Conservation (phyloP, 2,888 invertebrate genomes). For the Pseudococcus longispinus region DNA sequence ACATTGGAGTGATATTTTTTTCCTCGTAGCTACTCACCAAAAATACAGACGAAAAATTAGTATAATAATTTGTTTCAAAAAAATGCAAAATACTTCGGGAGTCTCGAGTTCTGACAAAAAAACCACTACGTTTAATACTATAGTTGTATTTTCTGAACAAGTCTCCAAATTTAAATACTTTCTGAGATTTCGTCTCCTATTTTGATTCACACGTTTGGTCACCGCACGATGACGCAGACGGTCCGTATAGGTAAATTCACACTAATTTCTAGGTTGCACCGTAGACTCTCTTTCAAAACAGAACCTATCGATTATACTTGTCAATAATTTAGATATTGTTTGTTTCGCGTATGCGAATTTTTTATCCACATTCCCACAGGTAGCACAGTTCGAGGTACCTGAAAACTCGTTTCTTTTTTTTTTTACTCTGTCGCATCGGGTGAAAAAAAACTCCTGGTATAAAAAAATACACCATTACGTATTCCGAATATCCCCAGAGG, state of each 20-base stretch:
- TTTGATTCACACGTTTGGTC: neutral
- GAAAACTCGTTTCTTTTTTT: slow-evolving; percentile 31
- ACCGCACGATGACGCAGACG: neutral
- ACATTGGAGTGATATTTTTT: neutral
- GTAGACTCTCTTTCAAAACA: neutral
- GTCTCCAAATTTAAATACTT: neutral
- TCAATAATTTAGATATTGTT: slow-evolving; percentile 49
- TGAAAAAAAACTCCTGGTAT: neutral
- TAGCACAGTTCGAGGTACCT: slow-evolving; percentile 39
- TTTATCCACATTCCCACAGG: slow-evolving; percentile 51
- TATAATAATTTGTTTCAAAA: neutral
- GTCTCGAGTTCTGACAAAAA: neutral
- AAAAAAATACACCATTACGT: slow-evolving; percentile 47
- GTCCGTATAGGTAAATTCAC: neutral
- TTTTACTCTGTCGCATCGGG: neutral
- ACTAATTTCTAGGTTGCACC: neutral
- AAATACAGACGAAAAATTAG: neutral
- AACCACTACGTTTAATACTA: neutral
- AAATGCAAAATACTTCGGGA: neutral
- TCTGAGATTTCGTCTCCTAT: neutral
- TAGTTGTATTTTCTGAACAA: neutral
- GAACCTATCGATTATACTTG: slow-evolving; percentile 31
- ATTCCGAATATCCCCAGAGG: slow-evolving; percentile 44
- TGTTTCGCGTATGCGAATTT: slow-evolving; percentile 15
- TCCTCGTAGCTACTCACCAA: too few species aligned